Evolutionary conservation across 2,113 vertebrate genomes (phyloP).

Genomic region (Sarotherodon lohbergeri): DNA sequence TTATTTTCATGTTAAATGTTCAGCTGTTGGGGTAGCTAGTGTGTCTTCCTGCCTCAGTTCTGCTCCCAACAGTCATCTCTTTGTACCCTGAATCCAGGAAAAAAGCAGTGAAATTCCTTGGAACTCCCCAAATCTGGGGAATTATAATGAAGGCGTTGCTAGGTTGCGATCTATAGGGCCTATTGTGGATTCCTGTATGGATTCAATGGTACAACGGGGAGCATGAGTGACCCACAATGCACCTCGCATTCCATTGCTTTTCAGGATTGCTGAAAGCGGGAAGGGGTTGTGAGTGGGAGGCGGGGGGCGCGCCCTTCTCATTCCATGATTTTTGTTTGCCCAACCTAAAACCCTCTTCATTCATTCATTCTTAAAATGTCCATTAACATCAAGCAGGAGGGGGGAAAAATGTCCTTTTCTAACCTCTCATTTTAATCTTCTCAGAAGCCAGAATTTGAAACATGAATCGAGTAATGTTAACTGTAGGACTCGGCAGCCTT

Average conservation of each 20-base stretch:
- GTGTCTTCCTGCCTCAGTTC: conserved; percentile 16
- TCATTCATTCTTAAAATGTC: neutral
- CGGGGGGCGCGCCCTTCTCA: neutral
- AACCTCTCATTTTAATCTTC: neutral
- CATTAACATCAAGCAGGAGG: neutral
- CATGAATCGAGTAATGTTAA: neutral
- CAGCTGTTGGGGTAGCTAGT: conserved; percentile 3
- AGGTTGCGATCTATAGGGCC: conserved; percentile 62
- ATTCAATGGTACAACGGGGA: conserved; percentile 46
- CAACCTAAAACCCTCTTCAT: neutral
- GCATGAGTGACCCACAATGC: conserved; percentile 52
- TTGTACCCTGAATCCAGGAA: conserved; percentile 15
- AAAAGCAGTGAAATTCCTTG: conserved; percentile 48
- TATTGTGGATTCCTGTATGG: conserved; percentile 60
- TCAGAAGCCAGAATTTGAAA: neutral
- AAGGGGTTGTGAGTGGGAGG: neutral
- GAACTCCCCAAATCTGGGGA: conserved; percentile 58
- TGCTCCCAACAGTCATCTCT: conserved; percentile 42
- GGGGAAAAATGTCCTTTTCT: neutral
- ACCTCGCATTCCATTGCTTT: conserved; percentile 54
- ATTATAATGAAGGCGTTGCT: conserved; percentile 69
- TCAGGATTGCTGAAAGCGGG: conserved; percentile 1
- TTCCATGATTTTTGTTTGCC: conserved; percentile 10
- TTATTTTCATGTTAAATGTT: neutral
- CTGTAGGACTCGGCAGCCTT: neutral